Evolutionary conservation across 2,113 vertebrate species (phyloP).

Genomic region (Sinocyclocheilus grahami): DNA sequence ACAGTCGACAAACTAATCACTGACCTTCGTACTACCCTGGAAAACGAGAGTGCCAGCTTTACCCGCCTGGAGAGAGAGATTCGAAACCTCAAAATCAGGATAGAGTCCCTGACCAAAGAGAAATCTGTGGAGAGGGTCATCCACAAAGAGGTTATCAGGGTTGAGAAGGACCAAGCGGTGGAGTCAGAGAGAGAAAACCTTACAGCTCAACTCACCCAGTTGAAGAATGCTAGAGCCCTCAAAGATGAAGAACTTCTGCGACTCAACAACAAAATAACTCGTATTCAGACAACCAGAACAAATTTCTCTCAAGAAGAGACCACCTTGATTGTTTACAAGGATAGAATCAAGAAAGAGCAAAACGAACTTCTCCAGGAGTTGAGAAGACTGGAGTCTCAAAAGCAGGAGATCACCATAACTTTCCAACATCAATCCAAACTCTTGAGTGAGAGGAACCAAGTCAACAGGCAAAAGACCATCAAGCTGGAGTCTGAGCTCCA

Average conservation of each 20-base stretch:
- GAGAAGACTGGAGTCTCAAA: conserved; percentile 79
- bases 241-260: conserved; percentile 78
- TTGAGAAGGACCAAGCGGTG: conserved; percentile 87
- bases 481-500: conserved; percentile 80
- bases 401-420: conserved; percentile 75
- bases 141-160: conserved; percentile 92
- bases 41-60: conserved; percentile 78
- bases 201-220: conserved; percentile 79
- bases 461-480: conserved; percentile 80
- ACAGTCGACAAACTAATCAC: conserved; percentile 81
- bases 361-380: conserved; percentile 78
- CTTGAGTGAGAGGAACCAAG: conserved; percentile 80
- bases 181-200: conserved; percentile 83
- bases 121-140: conserved; percentile 90
- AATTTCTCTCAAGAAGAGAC: conserved; percentile 80
- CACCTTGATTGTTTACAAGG: conserved; percentile 70
- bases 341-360: conserved; percentile 77
- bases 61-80: conserved; percentile 82
- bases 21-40: conserved; percentile 76
- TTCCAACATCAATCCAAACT: conserved; percentile 85
- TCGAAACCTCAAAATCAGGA: conserved; percentile 78
- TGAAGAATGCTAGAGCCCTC: conserved; percentile 78
- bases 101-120: conserved; percentile 85
- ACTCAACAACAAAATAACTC: conserved; percentile 75
- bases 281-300: conserved; percentile 76